Conservation (phyloP, 2,113 vertebrate species). For the Amphilophus citrinellus region DNA sequence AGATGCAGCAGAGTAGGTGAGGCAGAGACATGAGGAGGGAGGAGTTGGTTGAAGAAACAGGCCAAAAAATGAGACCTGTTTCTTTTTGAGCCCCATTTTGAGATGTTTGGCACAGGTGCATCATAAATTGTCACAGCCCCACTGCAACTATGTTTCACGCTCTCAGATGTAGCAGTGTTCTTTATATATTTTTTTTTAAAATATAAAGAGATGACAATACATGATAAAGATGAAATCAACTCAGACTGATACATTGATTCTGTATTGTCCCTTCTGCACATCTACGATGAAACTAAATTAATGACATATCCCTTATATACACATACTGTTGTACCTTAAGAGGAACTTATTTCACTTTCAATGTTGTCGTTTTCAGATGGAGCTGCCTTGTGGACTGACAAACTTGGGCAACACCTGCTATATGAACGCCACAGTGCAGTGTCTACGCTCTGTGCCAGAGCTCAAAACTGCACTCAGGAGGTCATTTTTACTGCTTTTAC, state of each 20-base stretch:
- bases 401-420: slow-evolving; percentile 99
- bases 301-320: neutral
- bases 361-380: slow-evolving; percentile 85
- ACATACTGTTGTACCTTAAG: neutral
- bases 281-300: neutral
- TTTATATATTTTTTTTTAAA: neutral
- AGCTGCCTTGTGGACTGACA: slow-evolving; percentile 95
- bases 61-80: neutral
- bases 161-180: neutral
- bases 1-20: neutral
- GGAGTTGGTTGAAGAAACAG: neutral
- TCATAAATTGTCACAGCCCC: neutral
- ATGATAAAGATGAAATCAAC: neutral
- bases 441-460: slow-evolving; percentile 98
- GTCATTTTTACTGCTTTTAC: slow-evolving; percentile 69
- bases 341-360: neutral
- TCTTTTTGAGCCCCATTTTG: neutral
- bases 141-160: neutral
- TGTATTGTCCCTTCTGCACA: neutral
- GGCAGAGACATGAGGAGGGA: neutral
- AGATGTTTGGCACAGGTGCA: neutral
- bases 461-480: slow-evolving; percentile 94
- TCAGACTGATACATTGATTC: neutral
- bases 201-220: neutral
- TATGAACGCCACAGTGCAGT: slow-evolving; percentile 99